phyloP scores from a whole-genome alignment of 2,888 invertebrate species.

The Drosophila barbarae region DNA sequence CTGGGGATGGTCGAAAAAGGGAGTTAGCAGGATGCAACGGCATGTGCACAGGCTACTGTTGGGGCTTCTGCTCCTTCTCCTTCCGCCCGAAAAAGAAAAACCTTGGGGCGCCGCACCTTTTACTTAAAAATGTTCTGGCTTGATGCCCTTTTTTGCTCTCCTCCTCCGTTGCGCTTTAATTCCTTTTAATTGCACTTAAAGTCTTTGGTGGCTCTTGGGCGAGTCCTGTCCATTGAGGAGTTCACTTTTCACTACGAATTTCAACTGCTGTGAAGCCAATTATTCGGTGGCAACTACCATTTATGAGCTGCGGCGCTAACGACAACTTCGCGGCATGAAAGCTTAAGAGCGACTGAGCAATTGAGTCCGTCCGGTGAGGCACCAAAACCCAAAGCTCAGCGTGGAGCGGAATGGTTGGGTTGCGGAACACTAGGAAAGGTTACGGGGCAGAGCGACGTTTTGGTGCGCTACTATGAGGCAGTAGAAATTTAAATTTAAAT shows the following conservation, averaged over 20 bases:
- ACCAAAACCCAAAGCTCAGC: constrained; percentile 16
- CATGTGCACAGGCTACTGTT: constrained; percentile 33
- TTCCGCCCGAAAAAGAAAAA: neutral
- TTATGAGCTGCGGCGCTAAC: constrained; percentile 29
- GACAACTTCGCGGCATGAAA: constrained; percentile 63
- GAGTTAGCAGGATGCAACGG: constrained; percentile 46
- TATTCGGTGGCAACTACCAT: constrained; percentile 45
- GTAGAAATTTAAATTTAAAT: no score
- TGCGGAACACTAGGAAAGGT: constrained; percentile 23
- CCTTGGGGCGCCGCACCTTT: constrained; percentile 36
- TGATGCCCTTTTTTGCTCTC: neutral
- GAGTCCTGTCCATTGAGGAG: constrained; percentile 27
- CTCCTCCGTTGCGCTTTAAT: neutral
- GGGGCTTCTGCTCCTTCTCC: neutral
- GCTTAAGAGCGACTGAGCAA: constrained; percentile 62
- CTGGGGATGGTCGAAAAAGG: constrained; percentile 15
- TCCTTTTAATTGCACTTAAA: constrained; percentile 20
- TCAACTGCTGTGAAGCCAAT: constrained; percentile 59
- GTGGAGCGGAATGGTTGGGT: neutral
- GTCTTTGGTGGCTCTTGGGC: constrained; percentile 1
- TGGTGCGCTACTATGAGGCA: neutral
- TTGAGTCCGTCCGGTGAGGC: constrained; percentile 22
- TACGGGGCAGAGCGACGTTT: constrained; percentile 1
- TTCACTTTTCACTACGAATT: constrained; percentile 46
- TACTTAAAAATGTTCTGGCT: neutral